A percentile compares a stretch with the other conserved stretches of the same genome.
phyloP scores from a whole-genome alignment of 2,113 vertebrate species.

The Brachionichthys hirsutus region DNA sequence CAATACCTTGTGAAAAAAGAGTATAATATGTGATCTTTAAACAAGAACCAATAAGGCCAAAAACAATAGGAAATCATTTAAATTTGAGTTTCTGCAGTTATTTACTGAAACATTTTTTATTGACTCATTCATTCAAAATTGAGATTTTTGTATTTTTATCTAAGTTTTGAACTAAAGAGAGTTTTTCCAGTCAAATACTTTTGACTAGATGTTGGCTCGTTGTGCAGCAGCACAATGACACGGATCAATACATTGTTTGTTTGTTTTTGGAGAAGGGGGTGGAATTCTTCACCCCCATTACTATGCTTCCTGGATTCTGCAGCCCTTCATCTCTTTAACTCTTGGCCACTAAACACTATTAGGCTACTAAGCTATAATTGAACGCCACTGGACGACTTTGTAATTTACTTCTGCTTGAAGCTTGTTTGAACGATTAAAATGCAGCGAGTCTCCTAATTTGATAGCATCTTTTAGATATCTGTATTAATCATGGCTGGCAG shows the following conservation, averaged over 20 bases:
- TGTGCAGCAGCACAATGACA: conserved; percentile 29
- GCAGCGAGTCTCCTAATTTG: conserved; percentile 8
- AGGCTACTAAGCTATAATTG: not conserved
- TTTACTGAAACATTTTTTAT: too few species aligned
- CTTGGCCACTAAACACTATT: not conserved
- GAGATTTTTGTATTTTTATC: too few species aligned
- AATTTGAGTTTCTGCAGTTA: too few species aligned
- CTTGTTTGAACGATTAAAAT: conserved; percentile 1
- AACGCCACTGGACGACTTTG: not conserved
- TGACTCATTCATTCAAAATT: too few species aligned
- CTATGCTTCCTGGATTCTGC: not conserved
- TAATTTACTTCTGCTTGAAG: conserved; percentile 9
- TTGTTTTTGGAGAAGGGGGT: too few species aligned
- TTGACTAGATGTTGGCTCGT: not conserved
- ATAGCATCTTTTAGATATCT: conserved; percentile 26
- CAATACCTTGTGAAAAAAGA: too few species aligned
- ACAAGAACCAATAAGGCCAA: too few species aligned
- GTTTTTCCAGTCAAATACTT: too few species aligned
- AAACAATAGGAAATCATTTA: too few species aligned
- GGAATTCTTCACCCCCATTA: conserved; percentile 2
- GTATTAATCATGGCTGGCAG: conserved; percentile 14
- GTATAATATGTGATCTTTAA: too few species aligned
- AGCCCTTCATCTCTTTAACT: not conserved
- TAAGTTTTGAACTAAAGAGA: too few species aligned
- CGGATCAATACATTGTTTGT: conserved; percentile 61